phyloP scores from a whole-genome alignment of 2,113 vertebrate species.

The Microcebus tavaratra region DNA sequence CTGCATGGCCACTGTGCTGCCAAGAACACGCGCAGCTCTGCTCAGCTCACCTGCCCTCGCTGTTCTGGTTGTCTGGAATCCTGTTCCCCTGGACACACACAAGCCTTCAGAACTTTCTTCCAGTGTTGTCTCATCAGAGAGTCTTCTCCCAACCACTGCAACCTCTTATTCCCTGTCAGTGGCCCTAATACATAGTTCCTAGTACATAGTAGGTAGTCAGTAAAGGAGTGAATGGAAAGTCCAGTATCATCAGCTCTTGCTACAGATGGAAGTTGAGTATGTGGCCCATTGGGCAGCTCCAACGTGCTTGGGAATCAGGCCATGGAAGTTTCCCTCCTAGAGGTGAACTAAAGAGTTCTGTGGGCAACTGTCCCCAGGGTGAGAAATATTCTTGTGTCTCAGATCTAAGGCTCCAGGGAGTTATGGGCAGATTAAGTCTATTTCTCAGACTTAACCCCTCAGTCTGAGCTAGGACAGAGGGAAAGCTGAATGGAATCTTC shows the following conservation, averaged over 20 bases:
- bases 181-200: not conserved
- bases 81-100: fast-evolving
- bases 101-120: not conserved
- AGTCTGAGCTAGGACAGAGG: not conserved
- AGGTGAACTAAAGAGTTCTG: not conserved
- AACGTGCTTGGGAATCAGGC: no score
- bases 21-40: fast-evolving
- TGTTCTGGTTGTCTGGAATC: not conserved
- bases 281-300: not conserved
- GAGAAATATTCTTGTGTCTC: not conserved
- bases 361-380: not conserved
- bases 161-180: not conserved
- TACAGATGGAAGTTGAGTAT: not conserved
- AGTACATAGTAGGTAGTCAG: not conserved
- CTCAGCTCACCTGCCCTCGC: no score
- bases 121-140: not conserved
- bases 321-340: no score
- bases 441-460: not conserved
- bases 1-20: fast-evolving
- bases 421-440: not conserved
- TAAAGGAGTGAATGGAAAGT: not conserved
- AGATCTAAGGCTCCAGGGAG: not conserved
- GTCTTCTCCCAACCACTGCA: no score
- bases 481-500: not conserved
- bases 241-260: not conserved